A percentile compares a stretch with the other conserved stretches of the same genome.
Conservation (phyloP, 2,113 vertebrate species). For the Corvus cornix region DNA sequence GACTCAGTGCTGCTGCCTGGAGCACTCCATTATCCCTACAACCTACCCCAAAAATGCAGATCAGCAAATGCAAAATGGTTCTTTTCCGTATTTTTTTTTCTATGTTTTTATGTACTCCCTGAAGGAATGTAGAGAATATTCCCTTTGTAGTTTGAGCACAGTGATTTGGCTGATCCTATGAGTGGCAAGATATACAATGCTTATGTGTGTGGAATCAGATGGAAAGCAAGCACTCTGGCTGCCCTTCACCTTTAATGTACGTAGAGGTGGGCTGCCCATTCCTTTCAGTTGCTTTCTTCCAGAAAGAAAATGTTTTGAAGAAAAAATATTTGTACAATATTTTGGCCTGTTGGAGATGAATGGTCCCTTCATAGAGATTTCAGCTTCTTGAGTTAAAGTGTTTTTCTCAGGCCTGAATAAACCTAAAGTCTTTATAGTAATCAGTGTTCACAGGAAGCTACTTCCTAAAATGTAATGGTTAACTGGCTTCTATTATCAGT, state of each 20-base stretch:
- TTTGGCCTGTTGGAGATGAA: neutral
- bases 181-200: neutral
- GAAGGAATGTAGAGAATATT: neutral
- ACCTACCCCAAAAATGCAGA: neutral
- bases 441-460: neutral
- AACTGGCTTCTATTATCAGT: neutral
- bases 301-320: neutral
- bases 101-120: neutral
- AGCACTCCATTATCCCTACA: neutral
- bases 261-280: neutral
- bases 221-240: neutral
- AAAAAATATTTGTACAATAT: neutral
- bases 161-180: neutral
- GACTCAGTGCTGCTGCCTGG: neutral
- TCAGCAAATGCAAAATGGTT: neutral
- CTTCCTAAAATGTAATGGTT: neutral
- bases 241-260: neutral
- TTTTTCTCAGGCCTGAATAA: neutral
- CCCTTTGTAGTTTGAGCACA: neutral
- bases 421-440: neutral
- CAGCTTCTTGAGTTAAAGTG: neutral
- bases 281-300: neutral
- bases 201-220: neutral
- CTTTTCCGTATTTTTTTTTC: neutral
- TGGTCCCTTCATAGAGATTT: neutral